Conservation (phyloP, 2,113 vertebrate genomes). For the Pica pica region DNA sequence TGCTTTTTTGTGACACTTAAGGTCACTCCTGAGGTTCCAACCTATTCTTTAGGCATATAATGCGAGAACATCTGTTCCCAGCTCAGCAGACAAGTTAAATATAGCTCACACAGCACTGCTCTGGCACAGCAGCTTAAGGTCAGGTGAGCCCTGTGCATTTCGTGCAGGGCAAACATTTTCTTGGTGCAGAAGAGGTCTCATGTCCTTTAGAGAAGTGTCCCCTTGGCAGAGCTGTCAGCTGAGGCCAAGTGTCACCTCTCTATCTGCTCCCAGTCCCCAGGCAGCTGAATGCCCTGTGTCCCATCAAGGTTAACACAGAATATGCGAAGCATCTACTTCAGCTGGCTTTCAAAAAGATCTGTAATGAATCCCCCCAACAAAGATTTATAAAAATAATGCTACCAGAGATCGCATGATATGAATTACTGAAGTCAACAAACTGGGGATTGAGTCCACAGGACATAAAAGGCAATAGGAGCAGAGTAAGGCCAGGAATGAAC, state of each 20-base stretch:
- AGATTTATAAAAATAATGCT: background rate
- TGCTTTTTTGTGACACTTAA: background rate
- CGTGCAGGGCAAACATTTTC: background rate
- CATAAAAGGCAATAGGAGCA: slow-evolving; percentile 19
- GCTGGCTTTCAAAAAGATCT: background rate
- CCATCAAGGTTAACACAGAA: background rate
- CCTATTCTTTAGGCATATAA: slow-evolving; percentile 9
- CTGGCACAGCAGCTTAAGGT: slow-evolving; percentile 45
- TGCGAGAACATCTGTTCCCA: background rate
- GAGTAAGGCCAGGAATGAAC: background rate
- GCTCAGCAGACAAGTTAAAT: slow-evolving; percentile 50
- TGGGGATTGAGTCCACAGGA: background rate
- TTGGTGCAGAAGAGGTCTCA: background rate
- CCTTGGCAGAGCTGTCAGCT: background rate
- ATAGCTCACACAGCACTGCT: slow-evolving; percentile 10
- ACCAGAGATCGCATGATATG: background rate
- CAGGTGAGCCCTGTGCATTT: slow-evolving; percentile 35
- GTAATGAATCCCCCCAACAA: background rate
- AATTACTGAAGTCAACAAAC: background rate
- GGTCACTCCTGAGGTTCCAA: background rate
- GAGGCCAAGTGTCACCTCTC: background rate
- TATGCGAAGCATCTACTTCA: background rate
- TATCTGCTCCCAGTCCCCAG: background rate
- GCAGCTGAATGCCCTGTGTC: background rate
- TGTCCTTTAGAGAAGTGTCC: background rate